Conservation (phyloP, 2,888 invertebrate species). For the Dolichopus griseipennis region DNA sequence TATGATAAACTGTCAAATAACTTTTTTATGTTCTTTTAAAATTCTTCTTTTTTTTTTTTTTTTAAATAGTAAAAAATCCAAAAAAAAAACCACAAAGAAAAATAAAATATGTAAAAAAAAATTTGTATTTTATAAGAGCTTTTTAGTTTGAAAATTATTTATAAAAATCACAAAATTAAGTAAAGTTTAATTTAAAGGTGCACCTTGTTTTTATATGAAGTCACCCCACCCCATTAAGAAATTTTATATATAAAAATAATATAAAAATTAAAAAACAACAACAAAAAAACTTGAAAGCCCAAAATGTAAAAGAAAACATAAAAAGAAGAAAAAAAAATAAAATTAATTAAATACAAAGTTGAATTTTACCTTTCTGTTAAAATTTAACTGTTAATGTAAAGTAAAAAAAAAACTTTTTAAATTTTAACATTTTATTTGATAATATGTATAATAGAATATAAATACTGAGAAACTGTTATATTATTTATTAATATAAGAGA, state of each 20-base stretch:
- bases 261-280: neutral
- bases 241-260: conserved; percentile 10
- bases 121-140: neutral
- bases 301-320: neutral
- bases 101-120: conserved; percentile 11
- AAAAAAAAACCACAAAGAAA: neutral
- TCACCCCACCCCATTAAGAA: conserved; percentile 24
- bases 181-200: conserved; percentile 34
- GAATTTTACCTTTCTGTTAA: no score
- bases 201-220: conserved; percentile 42
- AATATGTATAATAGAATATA: no score
- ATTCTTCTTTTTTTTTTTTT: neutral
- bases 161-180: conserved; percentile 44
- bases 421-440: no score
- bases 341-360: no score
- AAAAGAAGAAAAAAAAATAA: neutral
- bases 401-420: no score
- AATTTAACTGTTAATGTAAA: no score
- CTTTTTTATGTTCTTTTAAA: neutral
- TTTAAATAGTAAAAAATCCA: neutral
- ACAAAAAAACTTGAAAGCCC: neutral
- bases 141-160: conserved; percentile 12
- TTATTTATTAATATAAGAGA: no score
- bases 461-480: no score
- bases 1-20: no score